Evolutionary conservation across 2,888 invertebrate species (phyloP).

Genomic region (Neoscelio sp.): DNA sequence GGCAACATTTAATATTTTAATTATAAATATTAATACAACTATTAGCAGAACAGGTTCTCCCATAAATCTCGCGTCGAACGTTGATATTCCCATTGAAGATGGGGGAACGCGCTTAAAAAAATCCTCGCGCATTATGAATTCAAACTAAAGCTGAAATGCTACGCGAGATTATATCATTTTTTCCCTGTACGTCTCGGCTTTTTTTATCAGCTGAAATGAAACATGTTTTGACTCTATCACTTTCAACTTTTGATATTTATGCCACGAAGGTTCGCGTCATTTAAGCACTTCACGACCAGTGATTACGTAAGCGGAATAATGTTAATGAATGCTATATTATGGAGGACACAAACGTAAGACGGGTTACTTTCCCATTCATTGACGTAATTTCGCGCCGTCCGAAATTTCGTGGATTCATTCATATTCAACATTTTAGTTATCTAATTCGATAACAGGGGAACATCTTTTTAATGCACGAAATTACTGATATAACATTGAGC

Average conservation of each 20-base stretch:
- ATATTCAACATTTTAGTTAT: conserved; percentile 30
- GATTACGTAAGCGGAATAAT: conserved; percentile 68
- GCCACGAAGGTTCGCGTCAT: conserved; percentile 62
- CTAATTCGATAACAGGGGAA: neutral
- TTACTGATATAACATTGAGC: neutral
- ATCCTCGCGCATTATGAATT: conserved; percentile 37
- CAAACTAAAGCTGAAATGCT: conserved; percentile 51
- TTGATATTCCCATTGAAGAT: conserved; percentile 26
- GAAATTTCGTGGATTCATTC: conserved; percentile 39
- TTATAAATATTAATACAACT: conserved; percentile 56
- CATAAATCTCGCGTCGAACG: conserved; percentile 45
- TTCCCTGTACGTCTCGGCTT: neutral
- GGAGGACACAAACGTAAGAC: conserved; percentile 59
- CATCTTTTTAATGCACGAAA: neutral
- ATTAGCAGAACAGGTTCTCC: conserved; percentile 50
- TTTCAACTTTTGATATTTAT: conserved; percentile 70
- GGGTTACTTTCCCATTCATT: conserved; percentile 63
- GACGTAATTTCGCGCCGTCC: conserved; percentile 16
- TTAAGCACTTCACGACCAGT: conserved; percentile 55
- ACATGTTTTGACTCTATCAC: conserved; percentile 61
- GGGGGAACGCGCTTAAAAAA: conserved; percentile 7
- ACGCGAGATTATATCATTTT: conserved; percentile 31
- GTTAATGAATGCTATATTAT: conserved; percentile 67
- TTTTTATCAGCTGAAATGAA: conserved; percentile 33
- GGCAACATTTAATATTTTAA: conserved; percentile 49